A percentile compares a stretch with the other conserved stretches of the same genome.
Evolutionary conservation across 2,113 vertebrate genomes (phyloP).

Genomic region (Corythoichthys intestinalis): DNA sequence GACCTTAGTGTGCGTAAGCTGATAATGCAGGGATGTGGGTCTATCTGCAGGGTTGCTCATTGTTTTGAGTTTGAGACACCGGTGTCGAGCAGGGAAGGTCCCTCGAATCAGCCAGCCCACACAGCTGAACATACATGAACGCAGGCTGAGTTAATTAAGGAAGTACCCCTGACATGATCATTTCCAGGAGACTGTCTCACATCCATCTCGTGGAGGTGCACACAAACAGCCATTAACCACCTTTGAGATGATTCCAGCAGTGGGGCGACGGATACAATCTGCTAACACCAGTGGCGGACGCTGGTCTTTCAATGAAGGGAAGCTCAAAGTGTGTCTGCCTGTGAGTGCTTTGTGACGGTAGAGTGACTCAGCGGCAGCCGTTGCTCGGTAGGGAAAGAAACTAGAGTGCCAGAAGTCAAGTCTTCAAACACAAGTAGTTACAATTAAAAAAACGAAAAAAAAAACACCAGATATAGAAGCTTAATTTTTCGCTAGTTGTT

Average conservation of each 20-base stretch:
- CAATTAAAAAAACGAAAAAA: too few relatives aligned
- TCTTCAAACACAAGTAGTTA: too few relatives aligned
- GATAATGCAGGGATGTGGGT: conserved; percentile 45
- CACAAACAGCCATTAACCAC: neutral
- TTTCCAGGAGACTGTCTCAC: conserved; percentile 15
- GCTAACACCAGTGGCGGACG: neutral
- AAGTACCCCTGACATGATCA: conserved; percentile 39
- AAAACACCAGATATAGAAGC: too few relatives aligned
- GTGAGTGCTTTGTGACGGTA: too few relatives aligned
- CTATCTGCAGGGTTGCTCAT: conserved; percentile 41
- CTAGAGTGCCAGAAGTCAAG: too few relatives aligned
- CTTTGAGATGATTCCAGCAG: neutral
- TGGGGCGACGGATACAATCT: neutral
- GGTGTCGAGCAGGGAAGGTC: conserved; percentile 46
- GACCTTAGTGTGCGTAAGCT: conserved; percentile 55
- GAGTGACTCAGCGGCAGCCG: too few relatives aligned
- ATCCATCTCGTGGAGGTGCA: conserved; percentile 5
- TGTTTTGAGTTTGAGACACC: conserved; percentile 52
- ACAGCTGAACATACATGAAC: conserved; percentile 70
- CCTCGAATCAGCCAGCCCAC: conserved; percentile 49
- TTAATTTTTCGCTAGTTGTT: too few relatives aligned
- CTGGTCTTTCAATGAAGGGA: too few relatives aligned
- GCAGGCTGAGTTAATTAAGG: conserved; percentile 62
- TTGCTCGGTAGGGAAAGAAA: too few relatives aligned
- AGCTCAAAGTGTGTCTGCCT: too few relatives aligned